A percentile compares a stretch with the other conserved stretches of the same genome.
Conservation (phyloP, 1,140 invertebrate species). For the Archivesica marissinica region DNA sequence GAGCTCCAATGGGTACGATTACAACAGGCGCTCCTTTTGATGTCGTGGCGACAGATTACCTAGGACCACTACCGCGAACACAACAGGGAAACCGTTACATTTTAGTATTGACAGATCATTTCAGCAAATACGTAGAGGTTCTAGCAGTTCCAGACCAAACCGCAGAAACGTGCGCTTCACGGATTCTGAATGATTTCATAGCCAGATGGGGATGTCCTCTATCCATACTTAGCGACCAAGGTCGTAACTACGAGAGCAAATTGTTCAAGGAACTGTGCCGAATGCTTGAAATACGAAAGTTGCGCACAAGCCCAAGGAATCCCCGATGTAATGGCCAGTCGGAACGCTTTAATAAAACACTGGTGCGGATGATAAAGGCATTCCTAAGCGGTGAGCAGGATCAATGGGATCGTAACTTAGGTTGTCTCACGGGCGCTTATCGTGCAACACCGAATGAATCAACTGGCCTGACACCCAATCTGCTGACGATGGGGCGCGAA, state of each 20-base stretch:
- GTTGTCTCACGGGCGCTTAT: constrained; percentile 53
- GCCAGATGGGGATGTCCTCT: neutral
- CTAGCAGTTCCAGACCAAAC: constrained; percentile 11
- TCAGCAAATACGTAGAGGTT: constrained; percentile 17
- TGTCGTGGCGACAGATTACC: neutral
- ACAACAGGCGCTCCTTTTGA: constrained; percentile 13
- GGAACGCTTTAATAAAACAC: constrained; percentile 75
- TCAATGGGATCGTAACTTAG: constrained; percentile 66
- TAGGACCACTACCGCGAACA: constrained; percentile 10
- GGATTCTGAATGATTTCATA: constrained; percentile 3
- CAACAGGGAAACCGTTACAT: constrained; percentile 26
- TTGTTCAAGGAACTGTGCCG: constrained; percentile 46
- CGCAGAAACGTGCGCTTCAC: neutral
- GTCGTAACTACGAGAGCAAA: constrained; percentile 21
- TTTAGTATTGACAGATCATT: constrained; percentile 42
- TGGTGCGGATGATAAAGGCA: constrained; percentile 67
- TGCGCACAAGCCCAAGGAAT: constrained; percentile 39
- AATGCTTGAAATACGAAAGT: constrained; percentile 34
- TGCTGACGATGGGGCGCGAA: constrained; percentile 67
- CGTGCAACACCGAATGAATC: constrained; percentile 56
- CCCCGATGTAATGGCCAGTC: constrained; percentile 67
- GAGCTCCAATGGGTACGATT: constrained; percentile 3
- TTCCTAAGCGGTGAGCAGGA: constrained; percentile 62
- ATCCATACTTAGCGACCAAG: constrained; percentile 9
- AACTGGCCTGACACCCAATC: constrained; percentile 63